phyloP scores from a whole-genome alignment of 2,797 vertebrate species.

The Phyllotis vaccarum region DNA sequence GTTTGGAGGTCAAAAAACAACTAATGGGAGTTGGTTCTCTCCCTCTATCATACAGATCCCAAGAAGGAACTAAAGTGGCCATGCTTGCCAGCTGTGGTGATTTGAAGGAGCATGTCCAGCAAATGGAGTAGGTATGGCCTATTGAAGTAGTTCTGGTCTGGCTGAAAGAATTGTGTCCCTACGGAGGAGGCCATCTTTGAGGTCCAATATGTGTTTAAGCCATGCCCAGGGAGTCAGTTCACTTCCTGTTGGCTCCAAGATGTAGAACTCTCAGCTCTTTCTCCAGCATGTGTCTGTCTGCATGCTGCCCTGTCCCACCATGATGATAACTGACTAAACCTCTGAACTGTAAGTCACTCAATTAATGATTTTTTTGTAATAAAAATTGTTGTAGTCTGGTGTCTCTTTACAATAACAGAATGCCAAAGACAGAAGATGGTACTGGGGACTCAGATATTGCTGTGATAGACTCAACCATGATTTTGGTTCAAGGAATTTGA shows the following conservation, averaged over 20 bases:
- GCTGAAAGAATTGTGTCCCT: neutral
- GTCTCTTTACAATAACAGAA: neutral
- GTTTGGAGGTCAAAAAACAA: neutral
- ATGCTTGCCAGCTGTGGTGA: neutral
- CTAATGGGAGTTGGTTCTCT: neutral
- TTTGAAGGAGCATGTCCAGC: neutral
- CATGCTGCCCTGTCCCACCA: neutral
- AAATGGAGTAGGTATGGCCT: neutral
- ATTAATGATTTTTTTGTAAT: neutral
- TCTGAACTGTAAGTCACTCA: neutral
- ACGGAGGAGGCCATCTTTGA: neutral
- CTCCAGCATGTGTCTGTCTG: neutral
- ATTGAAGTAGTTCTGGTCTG: neutral
- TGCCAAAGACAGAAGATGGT: neutral
- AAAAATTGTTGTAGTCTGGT: neutral
- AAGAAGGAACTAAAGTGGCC: neutral
- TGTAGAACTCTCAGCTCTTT: neutral
- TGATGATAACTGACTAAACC: neutral
- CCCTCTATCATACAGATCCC: neutral
- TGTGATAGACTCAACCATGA: neutral
- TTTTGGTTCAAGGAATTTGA: neutral
- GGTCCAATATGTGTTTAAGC: neutral
- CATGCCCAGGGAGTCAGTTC: neutral
- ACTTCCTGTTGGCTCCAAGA: neutral
- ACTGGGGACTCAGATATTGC: neutral